Evolutionary conservation across 2,888 invertebrate species (phyloP), one percentile per base, ranked within the genome.

Genomic region (Dasypogon diadema): DNA sequence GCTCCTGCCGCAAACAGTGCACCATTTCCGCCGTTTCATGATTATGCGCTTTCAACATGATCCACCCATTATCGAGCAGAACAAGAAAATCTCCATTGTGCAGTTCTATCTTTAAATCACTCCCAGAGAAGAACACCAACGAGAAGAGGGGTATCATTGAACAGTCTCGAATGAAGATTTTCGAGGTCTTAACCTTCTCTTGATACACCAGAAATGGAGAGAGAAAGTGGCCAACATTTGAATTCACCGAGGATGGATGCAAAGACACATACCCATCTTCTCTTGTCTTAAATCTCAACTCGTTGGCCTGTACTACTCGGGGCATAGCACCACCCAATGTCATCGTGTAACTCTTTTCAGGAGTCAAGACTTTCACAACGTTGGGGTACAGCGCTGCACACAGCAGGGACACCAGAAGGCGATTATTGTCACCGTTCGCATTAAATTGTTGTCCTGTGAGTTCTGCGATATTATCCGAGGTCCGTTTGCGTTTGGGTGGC

Each of bases 351-450:
- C 91, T 91, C 82, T 93, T 93, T 80, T 92, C 92, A 0, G 94
- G 94, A 0, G 93, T 93, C 63, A 93, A 86, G 0, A 86, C 92
- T 87, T 94, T 93, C 0, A 95, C 93, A 34, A 99, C 90, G 83
- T 97, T 96, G 0, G 98, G 98, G 86, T 98, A 98, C 18, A 96
- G 87, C 0, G 98, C 97, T 1, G 96, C 97, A 83, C 95, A 95
- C 54, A 99, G 87, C 24, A 97, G 91, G 0, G 97, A 96, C 68
- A 92, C 89, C 18, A 95, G 83, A n/a, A 95, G 84, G 75, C 90
- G 89, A 77, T 91, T 89, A 81, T 94, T 94, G 3, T 92, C 92
- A 2, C 92, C 92, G 80, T 95, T 93, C 6, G 86, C 86, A 82
- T 94, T 94, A 34, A 93, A 87, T 88, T 26, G 1, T 12, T n/a